Conservation (phyloP, 2,113 vertebrate genomes). For the Microtus oregoni region DNA sequence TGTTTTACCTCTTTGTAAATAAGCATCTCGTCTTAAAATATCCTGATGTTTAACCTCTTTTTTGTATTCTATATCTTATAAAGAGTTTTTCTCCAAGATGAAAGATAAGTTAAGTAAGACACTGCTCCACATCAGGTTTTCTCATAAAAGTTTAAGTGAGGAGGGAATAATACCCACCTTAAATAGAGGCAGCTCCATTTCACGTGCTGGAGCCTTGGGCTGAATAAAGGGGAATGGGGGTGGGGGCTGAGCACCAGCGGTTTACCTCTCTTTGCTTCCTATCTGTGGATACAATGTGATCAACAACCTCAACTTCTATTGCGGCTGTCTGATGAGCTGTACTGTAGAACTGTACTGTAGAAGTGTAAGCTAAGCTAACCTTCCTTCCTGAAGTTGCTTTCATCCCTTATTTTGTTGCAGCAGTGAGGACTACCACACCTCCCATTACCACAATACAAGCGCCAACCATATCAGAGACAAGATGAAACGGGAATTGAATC, state of each 20-base stretch:
- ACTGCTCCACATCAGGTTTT: neutral
- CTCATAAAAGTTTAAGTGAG: neutral
- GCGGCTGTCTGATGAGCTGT: neutral
- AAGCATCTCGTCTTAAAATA: neutral
- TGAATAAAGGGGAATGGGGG: no score
- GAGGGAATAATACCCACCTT: neutral
- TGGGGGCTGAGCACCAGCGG: neutral
- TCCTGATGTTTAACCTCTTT: no score
- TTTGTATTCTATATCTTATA: no score
- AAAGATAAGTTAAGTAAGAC: no score
- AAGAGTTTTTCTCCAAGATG: no score
- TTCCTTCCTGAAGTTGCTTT: neutral
- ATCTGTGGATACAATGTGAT: neutral
- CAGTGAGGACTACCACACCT: neutral
- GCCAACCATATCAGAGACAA: conserved; percentile 36
- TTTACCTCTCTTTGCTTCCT: neutral
- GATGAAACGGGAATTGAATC: conserved; percentile 15
- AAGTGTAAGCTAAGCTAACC: neutral
- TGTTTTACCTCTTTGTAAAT: neutral
- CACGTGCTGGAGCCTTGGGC: neutral
- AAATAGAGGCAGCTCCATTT: neutral
- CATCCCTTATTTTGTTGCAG: neutral
- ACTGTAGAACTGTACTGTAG: neutral
- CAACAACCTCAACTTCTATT: neutral
- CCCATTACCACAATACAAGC: neutral